Conservation (phyloP, 2,888 invertebrate genomes). For the Pseudococcus jackbeardsleyi region DNA sequence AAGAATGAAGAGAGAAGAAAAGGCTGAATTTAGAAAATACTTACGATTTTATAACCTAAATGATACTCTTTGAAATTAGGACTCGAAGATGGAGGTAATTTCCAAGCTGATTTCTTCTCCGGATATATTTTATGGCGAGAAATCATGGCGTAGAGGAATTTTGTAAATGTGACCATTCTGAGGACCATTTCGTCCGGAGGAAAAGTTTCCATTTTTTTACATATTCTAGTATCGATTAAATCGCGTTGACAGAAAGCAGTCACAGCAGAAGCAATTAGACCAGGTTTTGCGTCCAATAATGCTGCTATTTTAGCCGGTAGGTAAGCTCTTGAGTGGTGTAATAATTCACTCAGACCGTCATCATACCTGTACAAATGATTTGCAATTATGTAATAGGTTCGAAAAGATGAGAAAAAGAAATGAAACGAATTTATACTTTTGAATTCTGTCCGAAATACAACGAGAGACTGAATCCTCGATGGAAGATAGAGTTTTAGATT, state of each 20-base stretch:
- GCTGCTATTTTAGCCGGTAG: slow-evolving; percentile 87
- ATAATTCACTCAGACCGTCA: slow-evolving; percentile 76
- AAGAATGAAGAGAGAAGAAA: not conserved
- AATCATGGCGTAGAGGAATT: slow-evolving; percentile 93
- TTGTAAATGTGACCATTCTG: slow-evolving; percentile 85
- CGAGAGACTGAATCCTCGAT: slow-evolving; percentile 23
- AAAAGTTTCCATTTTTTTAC: slow-evolving; percentile 72
- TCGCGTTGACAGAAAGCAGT: slow-evolving; percentile 90
- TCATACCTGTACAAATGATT: slow-evolving; percentile 75
- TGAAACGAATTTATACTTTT: slow-evolving; percentile 9
- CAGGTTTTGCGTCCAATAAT: slow-evolving; percentile 81
- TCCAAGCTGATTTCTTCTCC: slow-evolving; percentile 81
- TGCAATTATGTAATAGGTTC: no score
- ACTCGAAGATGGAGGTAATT: slow-evolving; percentile 75
- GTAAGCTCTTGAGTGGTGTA: slow-evolving; percentile 82
- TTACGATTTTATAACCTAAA: slow-evolving; percentile 84
- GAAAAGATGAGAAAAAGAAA: no score
- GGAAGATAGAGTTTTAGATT: not conserved
- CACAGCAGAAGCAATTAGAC: slow-evolving; percentile 83
- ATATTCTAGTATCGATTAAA: slow-evolving; percentile 78
- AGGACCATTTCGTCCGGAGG: slow-evolving; percentile 84
- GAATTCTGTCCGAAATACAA: slow-evolving; percentile 14
- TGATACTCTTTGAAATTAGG: slow-evolving; percentile 79
- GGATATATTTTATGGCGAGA: slow-evolving; percentile 84
- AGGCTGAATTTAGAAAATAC: slow-evolving; percentile 61